Conservation (phyloP, 2,888 invertebrate species). For the Elegia similella region DNA sequence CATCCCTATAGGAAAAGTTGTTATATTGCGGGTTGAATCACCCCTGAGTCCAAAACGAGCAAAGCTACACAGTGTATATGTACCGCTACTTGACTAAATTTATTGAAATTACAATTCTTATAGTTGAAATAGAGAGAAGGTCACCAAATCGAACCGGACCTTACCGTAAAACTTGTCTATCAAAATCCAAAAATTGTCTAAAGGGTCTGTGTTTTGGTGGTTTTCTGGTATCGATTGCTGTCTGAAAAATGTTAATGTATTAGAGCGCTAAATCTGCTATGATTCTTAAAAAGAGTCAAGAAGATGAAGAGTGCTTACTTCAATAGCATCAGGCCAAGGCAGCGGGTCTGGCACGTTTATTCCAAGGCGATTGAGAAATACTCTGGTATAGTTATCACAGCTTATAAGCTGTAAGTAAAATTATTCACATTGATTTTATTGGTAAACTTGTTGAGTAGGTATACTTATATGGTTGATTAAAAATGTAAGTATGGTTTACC, state of each 20-base stretch:
- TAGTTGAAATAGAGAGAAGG: no score
- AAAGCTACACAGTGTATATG: no score
- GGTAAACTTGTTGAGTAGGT: no score
- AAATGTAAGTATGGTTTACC: conserved; percentile 41
- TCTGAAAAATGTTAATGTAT: conserved; percentile 48
- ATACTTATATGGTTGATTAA: no score
- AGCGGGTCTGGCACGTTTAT: conserved; percentile 88
- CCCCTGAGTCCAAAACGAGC: no score
- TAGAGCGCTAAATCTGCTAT: neutral
- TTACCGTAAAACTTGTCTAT: conserved; percentile 84
- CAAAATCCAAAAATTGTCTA: conserved; percentile 91
- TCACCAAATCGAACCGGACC: conserved; percentile 33
- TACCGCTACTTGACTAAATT: no score
- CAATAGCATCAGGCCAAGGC: conserved; percentile 63
- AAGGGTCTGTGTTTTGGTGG: conserved; percentile 83
- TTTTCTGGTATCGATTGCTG: conserved; percentile 36
- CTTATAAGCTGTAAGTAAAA: conserved; percentile 84
- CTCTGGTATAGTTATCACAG: conserved; percentile 93
- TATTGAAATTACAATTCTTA: no score
- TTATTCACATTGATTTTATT: neutral
- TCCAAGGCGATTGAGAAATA: conserved; percentile 91
- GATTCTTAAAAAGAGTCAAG: neutral
- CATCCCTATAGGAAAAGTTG: no score
- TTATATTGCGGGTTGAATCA: no score
- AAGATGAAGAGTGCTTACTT: conserved; percentile 41